Percentiles rank a stretch among this genome's conserved stretches.
These are phyloP conservation scores for Helicoverpa assulta DNA, from an alignment of 2,888 invertebrate species.

Conservation along the genomic window DNA sequence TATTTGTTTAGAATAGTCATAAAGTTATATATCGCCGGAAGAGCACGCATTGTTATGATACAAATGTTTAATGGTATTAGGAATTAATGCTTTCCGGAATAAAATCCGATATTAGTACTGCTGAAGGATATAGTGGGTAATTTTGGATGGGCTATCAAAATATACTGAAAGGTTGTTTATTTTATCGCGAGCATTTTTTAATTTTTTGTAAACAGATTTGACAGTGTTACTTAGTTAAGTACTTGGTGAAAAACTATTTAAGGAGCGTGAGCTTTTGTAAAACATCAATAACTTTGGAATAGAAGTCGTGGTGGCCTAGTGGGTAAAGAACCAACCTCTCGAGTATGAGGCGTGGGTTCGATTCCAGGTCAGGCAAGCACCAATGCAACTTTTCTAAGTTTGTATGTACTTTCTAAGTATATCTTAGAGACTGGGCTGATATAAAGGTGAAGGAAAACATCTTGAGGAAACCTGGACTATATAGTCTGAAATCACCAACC, in stretches of 20 bases:
- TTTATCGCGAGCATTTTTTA: constrained; percentile 16
- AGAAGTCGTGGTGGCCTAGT: too few species aligned
- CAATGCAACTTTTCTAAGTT: too few species aligned
- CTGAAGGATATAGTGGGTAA: constrained; percentile 56
- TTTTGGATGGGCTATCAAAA: constrained; percentile 49
- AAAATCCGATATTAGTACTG: constrained; percentile 58
- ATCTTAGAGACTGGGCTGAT: too few species aligned
- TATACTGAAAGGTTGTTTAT: constrained; percentile 41
- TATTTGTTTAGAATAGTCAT: constrained; percentile 55
- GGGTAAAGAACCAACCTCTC: too few species aligned
- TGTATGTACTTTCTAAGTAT: too few species aligned
- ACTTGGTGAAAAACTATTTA: not conserved
- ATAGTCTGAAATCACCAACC: too few species aligned
- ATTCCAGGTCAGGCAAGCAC: too few species aligned
- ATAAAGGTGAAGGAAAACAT: too few species aligned
- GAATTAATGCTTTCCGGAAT: constrained; percentile 62
- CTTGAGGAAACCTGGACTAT: too few species aligned
- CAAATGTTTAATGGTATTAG: constrained; percentile 54
- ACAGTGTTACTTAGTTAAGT: constrained; percentile 5
- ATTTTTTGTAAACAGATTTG: constrained; percentile 26
- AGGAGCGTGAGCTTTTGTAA: not conserved
- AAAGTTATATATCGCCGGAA: constrained; percentile 57
- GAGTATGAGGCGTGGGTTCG: too few species aligned
- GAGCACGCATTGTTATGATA: constrained; percentile 54
- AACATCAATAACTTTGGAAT: not conserved